Percentiles rank a stretch among this genome's conserved stretches.
These are phyloP conservation scores for Spheniscus mendiculus DNA, from an alignment of 2,113 vertebrate genomes.

Conservation along the genomic window DNA sequence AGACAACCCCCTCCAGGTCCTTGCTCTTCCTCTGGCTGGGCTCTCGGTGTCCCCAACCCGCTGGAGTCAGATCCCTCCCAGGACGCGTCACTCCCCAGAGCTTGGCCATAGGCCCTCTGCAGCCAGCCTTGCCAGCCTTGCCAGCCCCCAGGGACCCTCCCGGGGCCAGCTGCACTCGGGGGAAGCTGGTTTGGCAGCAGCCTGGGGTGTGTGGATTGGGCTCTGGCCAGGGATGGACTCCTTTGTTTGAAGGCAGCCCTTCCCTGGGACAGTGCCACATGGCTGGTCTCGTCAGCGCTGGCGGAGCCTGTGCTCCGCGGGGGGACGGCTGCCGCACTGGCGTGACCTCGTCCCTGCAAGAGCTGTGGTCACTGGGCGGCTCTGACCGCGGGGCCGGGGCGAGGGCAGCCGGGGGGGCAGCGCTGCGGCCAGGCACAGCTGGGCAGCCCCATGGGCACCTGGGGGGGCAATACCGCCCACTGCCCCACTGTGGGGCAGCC, in stretches of 20 bases:
- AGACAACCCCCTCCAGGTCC: background rate
- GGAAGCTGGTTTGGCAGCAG: background rate
- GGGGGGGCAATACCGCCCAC: too few species aligned
- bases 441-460: background rate
- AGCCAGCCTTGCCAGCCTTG: background rate
- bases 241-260: background rate
- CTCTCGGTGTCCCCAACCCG: background rate
- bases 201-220: background rate
- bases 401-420: background rate
- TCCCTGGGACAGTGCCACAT: background rate
- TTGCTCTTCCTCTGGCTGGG: background rate
- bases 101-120: too few species aligned
- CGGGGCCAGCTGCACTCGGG: background rate
- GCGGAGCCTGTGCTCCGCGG: background rate
- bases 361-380: background rate
- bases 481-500: background rate
- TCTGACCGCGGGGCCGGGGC: background rate
- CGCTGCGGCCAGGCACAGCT: fast-evolving
- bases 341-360: background rate
- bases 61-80: fast-evolving
- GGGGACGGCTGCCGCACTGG: background rate
- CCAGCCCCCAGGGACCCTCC: background rate
- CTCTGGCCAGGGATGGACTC: background rate
- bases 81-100: background rate
- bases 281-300: background rate